Conservation (phyloP, 2,888 invertebrate genomes). For the Athalia cordata region DNA sequence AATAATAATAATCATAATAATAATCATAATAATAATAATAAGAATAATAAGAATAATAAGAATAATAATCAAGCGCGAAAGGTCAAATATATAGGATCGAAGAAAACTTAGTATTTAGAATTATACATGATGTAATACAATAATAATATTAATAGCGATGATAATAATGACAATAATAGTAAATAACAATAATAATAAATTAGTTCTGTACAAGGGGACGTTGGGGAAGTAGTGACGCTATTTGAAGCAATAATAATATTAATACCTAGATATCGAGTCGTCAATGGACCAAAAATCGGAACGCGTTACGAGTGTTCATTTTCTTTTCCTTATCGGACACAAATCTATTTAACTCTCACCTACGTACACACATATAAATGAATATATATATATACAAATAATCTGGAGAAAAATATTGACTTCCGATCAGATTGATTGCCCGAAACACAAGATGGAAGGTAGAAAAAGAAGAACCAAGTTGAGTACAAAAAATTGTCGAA, state of each 20-base stretch:
- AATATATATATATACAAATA: conserved; percentile 23
- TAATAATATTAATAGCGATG: conserved; percentile 61
- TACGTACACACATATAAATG: conserved; percentile 2
- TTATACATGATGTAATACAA: conserved; percentile 59
- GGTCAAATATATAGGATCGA: conserved; percentile 44
- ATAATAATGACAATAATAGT: conserved; percentile 66
- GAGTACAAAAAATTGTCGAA: no score
- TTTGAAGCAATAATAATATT: conserved; percentile 68
- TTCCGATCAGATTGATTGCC: no score
- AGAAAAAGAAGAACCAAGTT: no score
- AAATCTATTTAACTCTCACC: not conserved
- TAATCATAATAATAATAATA: not conserved
- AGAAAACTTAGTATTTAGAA: conserved; percentile 66
- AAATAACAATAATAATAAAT: conserved; percentile 73
- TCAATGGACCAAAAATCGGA: conserved; percentile 30
- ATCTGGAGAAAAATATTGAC: no score
- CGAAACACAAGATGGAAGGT: no score
- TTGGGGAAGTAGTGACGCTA: conserved; percentile 50
- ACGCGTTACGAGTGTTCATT: not conserved
- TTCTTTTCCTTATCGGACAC: no score
- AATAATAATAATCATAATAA: not conserved
- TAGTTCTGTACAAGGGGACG: conserved; percentile 71
- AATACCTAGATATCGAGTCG: conserved; percentile 61
- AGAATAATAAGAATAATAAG: not conserved
- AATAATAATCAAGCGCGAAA: conserved; percentile 19